Conservation (phyloP, 2,888 invertebrate genomes). For the Exocentrus adspersus region DNA sequence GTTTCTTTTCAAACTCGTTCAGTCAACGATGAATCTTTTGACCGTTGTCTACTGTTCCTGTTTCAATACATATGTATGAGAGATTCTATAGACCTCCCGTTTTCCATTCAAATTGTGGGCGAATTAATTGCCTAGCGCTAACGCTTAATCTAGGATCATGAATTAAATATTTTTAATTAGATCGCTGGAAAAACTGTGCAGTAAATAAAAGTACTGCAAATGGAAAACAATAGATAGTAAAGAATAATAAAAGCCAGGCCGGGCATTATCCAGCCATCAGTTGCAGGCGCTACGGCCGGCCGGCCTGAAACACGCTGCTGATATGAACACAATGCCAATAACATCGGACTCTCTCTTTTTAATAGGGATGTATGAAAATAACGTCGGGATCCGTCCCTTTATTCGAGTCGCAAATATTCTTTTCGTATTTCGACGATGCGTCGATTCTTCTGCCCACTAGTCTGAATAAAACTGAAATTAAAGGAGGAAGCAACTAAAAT, state of each 20-base stretch:
- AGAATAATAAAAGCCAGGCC: conserved; percentile 56
- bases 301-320: conserved; percentile 48
- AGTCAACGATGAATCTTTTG: no score
- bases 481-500: neutral
- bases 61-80: no score
- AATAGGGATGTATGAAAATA: conserved; percentile 42
- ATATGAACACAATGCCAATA: conserved; percentile 61
- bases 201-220: conserved; percentile 53
- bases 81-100: no score
- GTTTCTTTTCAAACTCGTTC: no score
- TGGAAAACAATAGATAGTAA: conserved; percentile 58
- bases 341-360: conserved; percentile 55
- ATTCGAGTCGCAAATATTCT: conserved; percentile 27
- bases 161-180: conserved; percentile 47
- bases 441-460: neutral
- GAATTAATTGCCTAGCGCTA: neutral
- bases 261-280: conserved; percentile 61
- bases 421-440: conserved; percentile 14
- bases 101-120: neutral
- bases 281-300: conserved; percentile 55
- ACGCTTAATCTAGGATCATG: conserved; percentile 12
- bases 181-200: conserved; percentile 34
- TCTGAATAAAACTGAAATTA: neutral
- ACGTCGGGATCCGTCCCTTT: conserved; percentile 20
- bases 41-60: no score